These are phyloP conservation scores for Yponomeuta cagnagella DNA, from an alignment of 2,888 invertebrate species.

Conservation along the genomic window DNA sequence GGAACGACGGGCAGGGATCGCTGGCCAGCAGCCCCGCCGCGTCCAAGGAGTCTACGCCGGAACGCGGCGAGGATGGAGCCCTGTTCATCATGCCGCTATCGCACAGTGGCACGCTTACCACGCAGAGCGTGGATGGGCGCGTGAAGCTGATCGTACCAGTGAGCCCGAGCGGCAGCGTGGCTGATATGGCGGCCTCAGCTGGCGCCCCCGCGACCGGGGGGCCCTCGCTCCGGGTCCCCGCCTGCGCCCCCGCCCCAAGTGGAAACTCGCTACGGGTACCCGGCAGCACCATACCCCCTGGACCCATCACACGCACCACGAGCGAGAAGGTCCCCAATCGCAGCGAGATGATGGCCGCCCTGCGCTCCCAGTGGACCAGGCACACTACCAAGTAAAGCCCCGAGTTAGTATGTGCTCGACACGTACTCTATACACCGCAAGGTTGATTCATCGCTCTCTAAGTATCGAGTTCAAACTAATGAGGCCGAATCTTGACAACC, in stretches of 20 bases:
- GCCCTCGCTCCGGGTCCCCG: slow-evolving; percentile 39
- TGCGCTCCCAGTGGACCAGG: slow-evolving; percentile 89
- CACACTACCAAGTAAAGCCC: slow-evolving; percentile 86
- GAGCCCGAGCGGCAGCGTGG: slow-evolving; percentile 60
- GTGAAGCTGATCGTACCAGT: slow-evolving; percentile 79
- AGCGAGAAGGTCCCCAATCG: slow-evolving; percentile 91
- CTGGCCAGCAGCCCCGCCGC: slow-evolving; percentile 59
- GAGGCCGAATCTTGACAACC: too few relatives aligned
- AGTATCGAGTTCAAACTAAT: too few relatives aligned
- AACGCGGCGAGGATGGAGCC: slow-evolving; percentile 50
- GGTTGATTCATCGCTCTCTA: too few relatives aligned
- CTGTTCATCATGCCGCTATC: slow-evolving; percentile 82
- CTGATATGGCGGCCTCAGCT: slow-evolving; percentile 37
- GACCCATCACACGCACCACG: slow-evolving; percentile 84
- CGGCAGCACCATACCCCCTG: slow-evolving; percentile 68
- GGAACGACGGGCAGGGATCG: slow-evolving; percentile 56
- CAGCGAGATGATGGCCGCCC: slow-evolving; percentile 89
- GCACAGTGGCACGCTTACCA: slow-evolving; percentile 77
- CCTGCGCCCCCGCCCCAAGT: slow-evolving; percentile 40
- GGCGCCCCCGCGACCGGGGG: slow-evolving; percentile 38
- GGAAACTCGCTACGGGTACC: slow-evolving; percentile 50
- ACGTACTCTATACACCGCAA: too few relatives aligned
- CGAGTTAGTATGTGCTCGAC: too few relatives aligned
- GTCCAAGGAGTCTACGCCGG: slow-evolving; percentile 62
- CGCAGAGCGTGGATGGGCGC: slow-evolving; percentile 77